A percentile compares a stretch with the other conserved stretches of the same genome.
Evolutionary conservation across 2,888 invertebrate species (phyloP).

Genomic region (Ramazzottius varieornatus): DNA sequence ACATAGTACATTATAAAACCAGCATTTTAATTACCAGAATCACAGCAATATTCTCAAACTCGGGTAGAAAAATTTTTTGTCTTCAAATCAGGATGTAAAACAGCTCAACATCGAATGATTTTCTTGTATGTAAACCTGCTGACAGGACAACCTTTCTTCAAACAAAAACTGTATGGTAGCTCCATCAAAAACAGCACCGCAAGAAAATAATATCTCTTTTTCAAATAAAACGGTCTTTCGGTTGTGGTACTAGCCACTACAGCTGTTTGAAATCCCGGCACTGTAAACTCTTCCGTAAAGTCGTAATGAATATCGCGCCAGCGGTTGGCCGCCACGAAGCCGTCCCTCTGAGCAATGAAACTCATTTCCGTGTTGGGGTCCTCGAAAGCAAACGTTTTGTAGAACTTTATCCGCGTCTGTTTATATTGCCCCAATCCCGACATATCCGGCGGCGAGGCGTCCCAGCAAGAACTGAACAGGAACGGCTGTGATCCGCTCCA

Average conservation of each 20-base stretch:
- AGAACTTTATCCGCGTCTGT: not conserved
- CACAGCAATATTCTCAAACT: too few species aligned
- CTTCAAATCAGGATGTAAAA: too few species aligned
- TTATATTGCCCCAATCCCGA: not conserved
- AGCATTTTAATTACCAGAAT: too few species aligned
- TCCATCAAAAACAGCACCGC: not conserved
- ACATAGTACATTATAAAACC: too few species aligned
- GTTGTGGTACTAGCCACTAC: not conserved
- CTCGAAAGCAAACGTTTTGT: not conserved
- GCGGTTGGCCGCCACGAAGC: constrained; percentile 3
- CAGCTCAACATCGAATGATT: not conserved
- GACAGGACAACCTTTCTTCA: not conserved
- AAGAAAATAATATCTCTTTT: not conserved
- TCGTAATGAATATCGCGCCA: not conserved
- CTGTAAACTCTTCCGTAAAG: not conserved
- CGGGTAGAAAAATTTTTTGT: too few species aligned
- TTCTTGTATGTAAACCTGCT: not conserved
- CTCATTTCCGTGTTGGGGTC: not conserved
- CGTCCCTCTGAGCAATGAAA: not conserved
- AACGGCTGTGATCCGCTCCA: not conserved
- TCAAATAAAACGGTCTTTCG: not conserved
- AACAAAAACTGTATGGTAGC: not conserved
- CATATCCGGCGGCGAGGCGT: not conserved
- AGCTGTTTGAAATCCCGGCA: not conserved
- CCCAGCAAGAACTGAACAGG: not conserved